Evolutionary conservation across 2,888 invertebrate species (phyloP), one percentile per base, ranked within the genome.

Genomic region (Abrostola tripartita): DNA sequence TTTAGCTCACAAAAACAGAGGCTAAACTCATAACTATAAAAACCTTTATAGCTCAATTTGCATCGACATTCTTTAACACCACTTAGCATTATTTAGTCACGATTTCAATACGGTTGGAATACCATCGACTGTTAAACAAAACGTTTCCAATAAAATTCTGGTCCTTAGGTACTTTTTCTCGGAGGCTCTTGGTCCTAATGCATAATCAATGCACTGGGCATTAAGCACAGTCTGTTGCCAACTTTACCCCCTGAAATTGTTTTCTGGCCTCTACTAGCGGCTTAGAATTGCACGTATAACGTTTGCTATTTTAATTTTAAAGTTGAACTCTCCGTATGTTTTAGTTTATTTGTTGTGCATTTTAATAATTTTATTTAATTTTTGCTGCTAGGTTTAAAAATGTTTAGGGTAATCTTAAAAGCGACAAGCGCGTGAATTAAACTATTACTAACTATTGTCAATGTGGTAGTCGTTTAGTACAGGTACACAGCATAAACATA

Each of bases 171-270:
- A 37, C 63, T 65, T 52, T 66, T 63, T 49, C 40, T 54, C 37
- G 52, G 36, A 44, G 44, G 52, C 56, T 52, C 52, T 55, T 63
- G 53, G 52, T 62, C 57, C 65, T 79, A 75, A 82, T 82, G 70
- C 82, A 81, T 82, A 81, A 81, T 81, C 82, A 81, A 81, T 79
- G 81, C 76, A 76, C 61, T 60, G 50, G 49, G 53, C 54, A 66
- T 68, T 77, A 81, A 75, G 50, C 47, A 14, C 75, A 60, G 61
- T 54, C 61, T 68, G 77, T 69, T 74, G 75, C 79, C 79, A 81
- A 73, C 59, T 70, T 73, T 56, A 37, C 58, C 36, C 40, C 12
- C 41, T 54, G 67, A 52, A 76, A 81, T 76, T 65, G 69, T 67
- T 71, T 71, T 64, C 55, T 52, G 58, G n/a, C 37, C 58, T 35